Conservation (phyloP, 2,888 invertebrate genomes). For the Polyommatus icarus region DNA sequence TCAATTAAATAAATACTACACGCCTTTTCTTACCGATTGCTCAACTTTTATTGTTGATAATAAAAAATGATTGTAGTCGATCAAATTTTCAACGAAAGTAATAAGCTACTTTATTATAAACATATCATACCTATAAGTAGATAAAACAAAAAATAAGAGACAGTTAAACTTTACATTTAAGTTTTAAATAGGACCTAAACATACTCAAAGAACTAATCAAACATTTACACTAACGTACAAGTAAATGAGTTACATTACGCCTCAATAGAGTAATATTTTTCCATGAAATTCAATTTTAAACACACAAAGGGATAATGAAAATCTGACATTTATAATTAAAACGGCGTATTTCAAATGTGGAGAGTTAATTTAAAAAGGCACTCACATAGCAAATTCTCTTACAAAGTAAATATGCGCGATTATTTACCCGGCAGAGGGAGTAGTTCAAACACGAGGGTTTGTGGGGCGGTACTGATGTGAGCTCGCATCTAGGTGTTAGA, state of each 20-base stretch:
- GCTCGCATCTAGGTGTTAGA: background rate
- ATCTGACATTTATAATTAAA: constrained; percentile 5
- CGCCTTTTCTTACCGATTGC: no score
- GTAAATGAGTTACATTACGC: background rate
- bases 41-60: no score
- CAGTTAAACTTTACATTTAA: no score
- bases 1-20: background rate
- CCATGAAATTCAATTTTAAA: background rate
- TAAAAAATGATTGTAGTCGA: no score
- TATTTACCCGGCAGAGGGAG: constrained; percentile 14
- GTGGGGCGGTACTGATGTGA: background rate
- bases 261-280: background rate
- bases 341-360: constrained; percentile 1
- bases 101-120: no score
- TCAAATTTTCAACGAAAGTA: no score
- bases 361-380: constrained; percentile 21
- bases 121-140: no score
- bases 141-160: no score
- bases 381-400: constrained; percentile 24
- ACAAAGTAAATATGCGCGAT: constrained; percentile 16
- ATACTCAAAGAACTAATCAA: no score
- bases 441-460: background rate
- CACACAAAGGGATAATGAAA: background rate
- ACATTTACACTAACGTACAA: background rate
- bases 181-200: no score